Base-by-base conservation (phyloP, 2,113 vertebrate genomes). In the Rousettus leschenaultii region DNA sequence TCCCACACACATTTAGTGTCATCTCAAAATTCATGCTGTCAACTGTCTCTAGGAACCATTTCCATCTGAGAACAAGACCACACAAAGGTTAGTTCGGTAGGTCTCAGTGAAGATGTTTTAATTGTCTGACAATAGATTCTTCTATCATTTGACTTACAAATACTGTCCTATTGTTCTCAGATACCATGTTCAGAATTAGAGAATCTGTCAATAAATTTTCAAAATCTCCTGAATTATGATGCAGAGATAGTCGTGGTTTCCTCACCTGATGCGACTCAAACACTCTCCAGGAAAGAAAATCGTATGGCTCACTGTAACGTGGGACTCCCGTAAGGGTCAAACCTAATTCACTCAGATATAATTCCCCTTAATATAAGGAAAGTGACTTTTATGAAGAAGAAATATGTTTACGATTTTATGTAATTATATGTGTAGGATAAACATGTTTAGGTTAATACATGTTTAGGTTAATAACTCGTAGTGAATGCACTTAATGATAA, bases 1-100 rank as follows among this genome's bases (percentile, higher is more conserved):
- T 99, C 99, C 99, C 99, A 99, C 99, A 99, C 99, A 99, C 99
- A 99, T 98, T 99, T 98, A 96, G 98, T 98, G 98, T 98, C 93
- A 15, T 98, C 98, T 99, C 98, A 97, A 98, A 98, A 98, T 98
- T 97, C 98, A 98, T 91, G 98, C 98, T 98, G 98, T 98, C 98
- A 98, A 98, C 97, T 93, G 98, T 96, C 95, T 97, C 96, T 86
- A 98, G 98, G 97, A 98, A 97, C 97, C 86, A 84, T 98, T 98
- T 98, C 98, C 98, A 98, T 98, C 98, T 5, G 97, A 98, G 98
- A 98, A 95, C 97, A 96, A 98, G 99, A 99, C 99, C 99, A 99
- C 99, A 99, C 99, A 99, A 99, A 99, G 98, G 99, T 99, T 99
- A 98, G 97, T 98, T 98, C 79, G 98, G 98, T 98, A 98, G 99